Percentiles rank a stretch among this genome's conserved stretches.
These are phyloP conservation scores for Caenorhabditis brenneri DNA, from an alignment of 1,140 invertebrate species.

Conservation along the genomic window DNA sequence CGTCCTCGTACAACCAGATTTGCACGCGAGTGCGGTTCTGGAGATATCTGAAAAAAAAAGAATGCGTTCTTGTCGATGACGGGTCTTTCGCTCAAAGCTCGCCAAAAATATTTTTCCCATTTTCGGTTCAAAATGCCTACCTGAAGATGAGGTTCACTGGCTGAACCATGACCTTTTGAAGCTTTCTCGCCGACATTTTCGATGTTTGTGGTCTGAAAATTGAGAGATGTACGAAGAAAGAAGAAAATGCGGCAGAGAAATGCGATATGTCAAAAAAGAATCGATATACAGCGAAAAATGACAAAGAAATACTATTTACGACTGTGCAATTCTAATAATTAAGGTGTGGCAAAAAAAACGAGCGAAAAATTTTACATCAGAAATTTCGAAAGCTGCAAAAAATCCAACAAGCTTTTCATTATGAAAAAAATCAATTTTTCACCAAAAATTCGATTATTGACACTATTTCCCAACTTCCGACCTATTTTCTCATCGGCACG, in stretches of 20 bases:
- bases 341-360: too few relatives aligned
- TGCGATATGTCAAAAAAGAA: background rate
- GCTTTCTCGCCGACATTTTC: slow-evolving; percentile 40
- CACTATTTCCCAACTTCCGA: too few relatives aligned
- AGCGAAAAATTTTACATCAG: too few relatives aligned
- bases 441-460: too few relatives aligned
- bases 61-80: slow-evolving; percentile 97
- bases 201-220: slow-evolving; percentile 9
- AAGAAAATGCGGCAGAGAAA: background rate
- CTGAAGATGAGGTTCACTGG: slow-evolving; percentile 78
- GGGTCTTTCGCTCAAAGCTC: slow-evolving; percentile 80
- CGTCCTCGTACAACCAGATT: slow-evolving; percentile 96
- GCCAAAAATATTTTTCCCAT: background rate
- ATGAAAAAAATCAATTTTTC: too few relatives aligned
- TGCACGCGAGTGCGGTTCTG: slow-evolving; percentile 93
- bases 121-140: background rate
- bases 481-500: too few relatives aligned
- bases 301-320: too few relatives aligned
- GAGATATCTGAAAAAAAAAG: slow-evolving; percentile 91
- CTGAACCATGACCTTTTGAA: slow-evolving; percentile 68
- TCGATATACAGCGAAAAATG: too few relatives aligned
- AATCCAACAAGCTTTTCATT: too few relatives aligned
- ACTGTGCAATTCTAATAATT: too few relatives aligned
- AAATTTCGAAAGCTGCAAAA: background rate
- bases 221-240: background rate